Conservation (phyloP, 2,888 invertebrate genomes). For the Callyntrura guangdongensis region DNA sequence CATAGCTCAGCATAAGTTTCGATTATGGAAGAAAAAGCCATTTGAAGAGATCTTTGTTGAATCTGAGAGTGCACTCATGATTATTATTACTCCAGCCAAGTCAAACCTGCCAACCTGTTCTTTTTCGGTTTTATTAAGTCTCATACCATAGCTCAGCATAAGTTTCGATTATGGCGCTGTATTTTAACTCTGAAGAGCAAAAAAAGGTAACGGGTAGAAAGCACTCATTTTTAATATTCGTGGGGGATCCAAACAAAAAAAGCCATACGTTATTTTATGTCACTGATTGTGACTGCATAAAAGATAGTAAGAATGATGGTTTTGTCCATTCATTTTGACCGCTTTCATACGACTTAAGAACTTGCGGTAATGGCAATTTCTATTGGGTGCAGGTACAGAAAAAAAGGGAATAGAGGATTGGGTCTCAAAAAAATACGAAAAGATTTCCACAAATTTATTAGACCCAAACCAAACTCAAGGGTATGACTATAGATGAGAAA, state of each 20-base stretch:
- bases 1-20: background rate
- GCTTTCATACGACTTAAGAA: constrained; percentile 30
- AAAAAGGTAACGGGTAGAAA: background rate
- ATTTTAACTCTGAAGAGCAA: background rate
- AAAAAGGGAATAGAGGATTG: constrained; percentile 18
- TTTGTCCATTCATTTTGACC: constrained; percentile 69
- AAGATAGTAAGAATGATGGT: constrained; percentile 73
- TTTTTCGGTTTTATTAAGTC: constrained; percentile 39
- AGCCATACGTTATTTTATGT: constrained; percentile 74
- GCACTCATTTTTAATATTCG: constrained; percentile 34
- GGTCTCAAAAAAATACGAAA: constrained; percentile 46
- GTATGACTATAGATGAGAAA: background rate
- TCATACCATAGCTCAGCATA: background rate
- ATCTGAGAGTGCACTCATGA: constrained; percentile 42
- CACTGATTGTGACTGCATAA: constrained; percentile 76
- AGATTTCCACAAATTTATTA: constrained; percentile 59
- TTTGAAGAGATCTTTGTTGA: background rate
- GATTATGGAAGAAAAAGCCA: background rate
- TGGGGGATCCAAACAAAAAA: constrained; percentile 32
- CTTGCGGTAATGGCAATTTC: constrained; percentile 26
- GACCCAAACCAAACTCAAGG: constrained; percentile 5
- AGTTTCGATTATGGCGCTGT: background rate
- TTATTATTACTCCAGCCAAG: constrained; percentile 2
- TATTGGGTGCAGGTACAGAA: background rate
- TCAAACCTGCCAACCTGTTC: background rate